Evolutionary conservation across 2,797 vertebrate species (phyloP).

Genomic region (Heteromormyrus szaboi): DNA sequence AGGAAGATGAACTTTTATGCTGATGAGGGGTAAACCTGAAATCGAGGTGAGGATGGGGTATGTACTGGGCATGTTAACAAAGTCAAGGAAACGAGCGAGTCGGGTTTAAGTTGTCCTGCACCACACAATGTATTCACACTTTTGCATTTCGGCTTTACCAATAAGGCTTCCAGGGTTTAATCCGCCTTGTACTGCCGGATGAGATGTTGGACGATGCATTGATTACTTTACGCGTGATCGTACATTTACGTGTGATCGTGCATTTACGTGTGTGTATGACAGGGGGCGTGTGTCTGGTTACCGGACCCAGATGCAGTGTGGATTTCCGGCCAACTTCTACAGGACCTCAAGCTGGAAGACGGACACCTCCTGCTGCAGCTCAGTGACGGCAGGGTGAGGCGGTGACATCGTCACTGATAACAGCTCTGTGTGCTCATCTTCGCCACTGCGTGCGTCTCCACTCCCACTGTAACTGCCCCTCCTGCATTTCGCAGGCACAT

Average conservation of each 20-base stretch:
- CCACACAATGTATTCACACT: not conserved
- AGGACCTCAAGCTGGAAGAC: slow-evolving; percentile 56
- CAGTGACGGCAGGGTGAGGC: slow-evolving; percentile 56
- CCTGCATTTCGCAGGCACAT: not conserved
- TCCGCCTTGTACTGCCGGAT: not conserved
- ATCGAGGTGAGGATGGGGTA: slow-evolving; percentile 35
- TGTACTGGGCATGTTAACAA: not conserved
- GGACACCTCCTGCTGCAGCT: slow-evolving; percentile 53
- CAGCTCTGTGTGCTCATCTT: not conserved
- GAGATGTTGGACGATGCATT: not conserved
- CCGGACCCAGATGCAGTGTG: slow-evolving; percentile 65
- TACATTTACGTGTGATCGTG: not conserved
- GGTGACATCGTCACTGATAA: not conserved
- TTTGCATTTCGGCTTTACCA: not conserved
- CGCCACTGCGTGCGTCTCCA: not conserved
- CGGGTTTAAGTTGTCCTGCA: not conserved
- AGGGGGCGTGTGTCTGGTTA: slow-evolving; percentile 70
- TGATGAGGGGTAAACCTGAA: slow-evolving; percentile 55
- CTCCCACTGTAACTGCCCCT: not conserved
- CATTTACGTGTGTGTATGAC: slow-evolving; percentile 13
- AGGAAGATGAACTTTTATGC: slow-evolving; percentile 55
- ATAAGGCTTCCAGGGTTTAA: not conserved
- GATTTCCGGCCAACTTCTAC: slow-evolving; percentile 58
- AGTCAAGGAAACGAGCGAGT: not conserved
- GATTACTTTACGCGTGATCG: not conserved